These are phyloP conservation scores for Drosophila flavopinicola DNA, from an alignment of 2,888 invertebrate species.

Conservation along the genomic window DNA sequence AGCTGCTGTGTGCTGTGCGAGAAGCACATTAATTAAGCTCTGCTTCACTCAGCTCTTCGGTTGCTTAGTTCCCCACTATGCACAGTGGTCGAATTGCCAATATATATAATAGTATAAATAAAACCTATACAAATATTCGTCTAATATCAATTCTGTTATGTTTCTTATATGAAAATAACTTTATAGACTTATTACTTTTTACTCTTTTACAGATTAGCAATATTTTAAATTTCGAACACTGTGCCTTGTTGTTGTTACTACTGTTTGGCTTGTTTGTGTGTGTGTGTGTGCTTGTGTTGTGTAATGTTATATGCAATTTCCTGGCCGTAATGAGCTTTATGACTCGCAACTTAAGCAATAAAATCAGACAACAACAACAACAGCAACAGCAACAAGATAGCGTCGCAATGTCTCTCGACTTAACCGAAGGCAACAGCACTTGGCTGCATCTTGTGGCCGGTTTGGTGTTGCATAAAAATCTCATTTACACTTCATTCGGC, in stretches of 20 bases:
- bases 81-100: no score
- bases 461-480: conserved; percentile 78
- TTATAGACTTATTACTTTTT: no score
- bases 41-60: conserved; percentile 36
- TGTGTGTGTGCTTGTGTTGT: conserved; percentile 25
- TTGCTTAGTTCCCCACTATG: conserved; percentile 30
- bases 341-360: conserved; percentile 69
- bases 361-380: conserved; percentile 47
- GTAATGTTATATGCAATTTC: conserved; percentile 73
- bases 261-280: neutral
- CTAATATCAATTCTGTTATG: no score
- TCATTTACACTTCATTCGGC: conserved; percentile 70
- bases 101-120: no score
- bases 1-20: conserved; percentile 44
- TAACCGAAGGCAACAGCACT: conserved; percentile 46
- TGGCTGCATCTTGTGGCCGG: conserved; percentile 70
- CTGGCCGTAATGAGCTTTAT: conserved; percentile 78
- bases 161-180: no score
- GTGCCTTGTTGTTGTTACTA: conserved; percentile 10
- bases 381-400: conserved; percentile 30
- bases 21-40: conserved; percentile 73
- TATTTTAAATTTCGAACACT: no score
- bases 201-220: no score
- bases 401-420: conserved; percentile 39
- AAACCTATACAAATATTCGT: no score